These are phyloP conservation scores for Pungitius pungitius DNA, from an alignment of 2,113 vertebrate genomes.

Conservation along the genomic window DNA sequence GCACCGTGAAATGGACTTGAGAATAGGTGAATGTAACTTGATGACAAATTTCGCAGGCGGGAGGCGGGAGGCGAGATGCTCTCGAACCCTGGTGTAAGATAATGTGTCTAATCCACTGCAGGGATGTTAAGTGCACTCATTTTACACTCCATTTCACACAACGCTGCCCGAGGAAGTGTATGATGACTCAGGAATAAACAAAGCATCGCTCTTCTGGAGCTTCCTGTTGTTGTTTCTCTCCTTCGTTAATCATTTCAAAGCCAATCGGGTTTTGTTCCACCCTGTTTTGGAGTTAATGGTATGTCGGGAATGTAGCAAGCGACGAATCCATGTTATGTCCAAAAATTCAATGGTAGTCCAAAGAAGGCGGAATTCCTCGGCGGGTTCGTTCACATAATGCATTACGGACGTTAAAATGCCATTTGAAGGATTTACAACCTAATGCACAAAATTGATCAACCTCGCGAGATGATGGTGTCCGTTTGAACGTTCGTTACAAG, in stretches of 20 bases:
- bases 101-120: conserved; percentile 76
- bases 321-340: conserved; percentile 18
- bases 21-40: conserved; percentile 56
- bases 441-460: conserved; percentile 1
- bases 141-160: conserved; percentile 82
- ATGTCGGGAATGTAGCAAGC: conserved; percentile 40
- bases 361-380: conserved; percentile 24
- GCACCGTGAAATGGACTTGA: conserved; percentile 41
- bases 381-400: conserved; percentile 34
- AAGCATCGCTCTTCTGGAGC: conserved; percentile 59
- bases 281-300: conserved; percentile 43
- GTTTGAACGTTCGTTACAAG: conserved; percentile 25
- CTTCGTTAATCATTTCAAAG: conserved; percentile 51
- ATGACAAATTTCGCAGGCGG: conserved; percentile 64
- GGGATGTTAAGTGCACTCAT: conserved; percentile 81
- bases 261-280: conserved; percentile 13
- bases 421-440: conserved; percentile 27
- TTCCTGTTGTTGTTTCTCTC: conserved; percentile 47
- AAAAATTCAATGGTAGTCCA: conserved; percentile 23
- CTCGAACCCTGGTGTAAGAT: conserved; percentile 66
- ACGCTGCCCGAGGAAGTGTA: conserved; percentile 65
- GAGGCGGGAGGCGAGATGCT: conserved; percentile 55
- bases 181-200: conserved; percentile 67
- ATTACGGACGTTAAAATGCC: conserved; percentile 42
- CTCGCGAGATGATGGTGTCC: conserved; percentile 16